These are phyloP conservation scores for Ichneumoninae sp. DNA, from an alignment of 2,888 invertebrate species.

Conservation along the genomic window DNA sequence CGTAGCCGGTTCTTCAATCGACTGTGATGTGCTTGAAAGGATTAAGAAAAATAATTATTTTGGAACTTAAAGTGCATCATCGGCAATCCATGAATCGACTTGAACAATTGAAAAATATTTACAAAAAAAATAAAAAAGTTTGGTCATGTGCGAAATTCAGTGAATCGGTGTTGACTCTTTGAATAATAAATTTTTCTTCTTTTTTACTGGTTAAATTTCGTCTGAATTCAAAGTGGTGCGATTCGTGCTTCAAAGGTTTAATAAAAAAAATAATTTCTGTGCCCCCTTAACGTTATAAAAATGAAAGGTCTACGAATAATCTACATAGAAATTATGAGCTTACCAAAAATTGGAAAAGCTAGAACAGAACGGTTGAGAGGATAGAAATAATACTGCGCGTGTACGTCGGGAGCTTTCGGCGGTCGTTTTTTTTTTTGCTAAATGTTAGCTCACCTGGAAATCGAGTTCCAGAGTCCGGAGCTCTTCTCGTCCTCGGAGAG, in stretches of 20 bases:
- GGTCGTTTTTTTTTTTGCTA: background rate
- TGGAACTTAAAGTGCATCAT: no score
- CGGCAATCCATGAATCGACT: no score
- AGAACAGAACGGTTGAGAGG: constrained; percentile 71
- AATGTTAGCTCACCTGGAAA: constrained; percentile 90
- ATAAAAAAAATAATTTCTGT: background rate
- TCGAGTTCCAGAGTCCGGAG: constrained; percentile 96
- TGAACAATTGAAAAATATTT: background rate
- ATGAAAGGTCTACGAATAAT: constrained; percentile 64
- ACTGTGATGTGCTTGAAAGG: no score
- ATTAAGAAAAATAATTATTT: background rate
- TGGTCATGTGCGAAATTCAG: no score
- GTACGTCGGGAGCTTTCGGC: background rate
- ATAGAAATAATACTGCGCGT: constrained; percentile 59
- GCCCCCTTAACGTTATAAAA: constrained; percentile 58
- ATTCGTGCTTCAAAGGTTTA: no score
- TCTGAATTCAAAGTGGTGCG: no score
- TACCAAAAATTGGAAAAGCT: constrained; percentile 83
- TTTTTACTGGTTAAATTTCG: no score
- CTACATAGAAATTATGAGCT: constrained; percentile 77
- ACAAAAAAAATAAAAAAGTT: background rate
- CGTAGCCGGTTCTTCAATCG: no score
- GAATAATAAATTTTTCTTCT: no score
- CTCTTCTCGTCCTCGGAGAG: constrained; percentile 90
- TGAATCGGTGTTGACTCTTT: no score